phyloP scores from a whole-genome alignment of 2,797 vertebrate species.

The Prunella strophiata region DNA sequence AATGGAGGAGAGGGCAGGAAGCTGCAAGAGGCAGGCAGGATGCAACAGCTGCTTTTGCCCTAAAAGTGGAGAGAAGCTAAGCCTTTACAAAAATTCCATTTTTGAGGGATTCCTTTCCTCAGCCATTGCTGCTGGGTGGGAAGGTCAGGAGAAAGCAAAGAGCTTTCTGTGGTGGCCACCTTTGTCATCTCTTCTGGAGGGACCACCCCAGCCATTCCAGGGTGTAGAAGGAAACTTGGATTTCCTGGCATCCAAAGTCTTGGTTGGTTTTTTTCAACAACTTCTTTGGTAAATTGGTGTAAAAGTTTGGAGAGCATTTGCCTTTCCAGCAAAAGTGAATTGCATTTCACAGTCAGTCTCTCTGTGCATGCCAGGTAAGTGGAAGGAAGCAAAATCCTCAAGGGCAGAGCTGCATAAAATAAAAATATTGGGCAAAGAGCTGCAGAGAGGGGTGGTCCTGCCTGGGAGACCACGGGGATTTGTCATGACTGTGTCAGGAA shows the following conservation, averaged over 20 bases:
- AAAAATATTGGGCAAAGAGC: not conserved
- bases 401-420: not conserved
- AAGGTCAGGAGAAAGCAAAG: not conserved
- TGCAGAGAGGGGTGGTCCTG: not conserved
- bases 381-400: not conserved
- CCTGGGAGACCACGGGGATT: not conserved
- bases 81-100: not conserved
- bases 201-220: not conserved
- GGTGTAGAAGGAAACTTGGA: not conserved
- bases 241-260: not conserved
- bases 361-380: not conserved
- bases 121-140: not conserved
- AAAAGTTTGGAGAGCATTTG: not conserved
- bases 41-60: not conserved
- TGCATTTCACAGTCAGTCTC: not conserved
- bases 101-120: not conserved
- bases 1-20: not conserved
- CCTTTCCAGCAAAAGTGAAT: not conserved
- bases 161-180: accelerated
- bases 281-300: not conserved
- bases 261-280: not conserved
- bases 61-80: not conserved
- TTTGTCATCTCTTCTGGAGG: not conserved
- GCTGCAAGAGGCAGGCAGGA: not conserved
- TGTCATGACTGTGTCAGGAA: not conserved